These are phyloP conservation scores for Ctenoplectra terminalis DNA, from an alignment of 1,140 invertebrate genomes.

Conservation along the genomic window DNA sequence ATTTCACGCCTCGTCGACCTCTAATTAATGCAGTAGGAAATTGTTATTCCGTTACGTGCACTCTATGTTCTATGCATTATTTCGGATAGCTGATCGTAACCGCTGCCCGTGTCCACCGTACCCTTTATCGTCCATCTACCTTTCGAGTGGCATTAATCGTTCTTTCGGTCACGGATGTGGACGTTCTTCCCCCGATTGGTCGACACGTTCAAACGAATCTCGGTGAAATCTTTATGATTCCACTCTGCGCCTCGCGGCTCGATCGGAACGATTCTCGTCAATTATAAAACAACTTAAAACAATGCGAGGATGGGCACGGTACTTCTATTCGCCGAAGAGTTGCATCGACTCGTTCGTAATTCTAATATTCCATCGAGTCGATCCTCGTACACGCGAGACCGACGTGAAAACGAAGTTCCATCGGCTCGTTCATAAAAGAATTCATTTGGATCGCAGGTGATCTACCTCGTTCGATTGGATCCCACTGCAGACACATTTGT, in stretches of 20 bases:
- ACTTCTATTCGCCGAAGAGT: background rate
- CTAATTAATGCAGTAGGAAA: conserved; percentile 67
- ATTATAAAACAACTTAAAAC: background rate
- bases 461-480: background rate
- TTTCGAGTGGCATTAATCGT: conserved; percentile 28
- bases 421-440: background rate
- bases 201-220: background rate
- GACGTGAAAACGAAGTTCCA: background rate
- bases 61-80: conserved; percentile 56
- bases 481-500: background rate
- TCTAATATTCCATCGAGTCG: background rate
- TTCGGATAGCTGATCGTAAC: conserved; percentile 51
- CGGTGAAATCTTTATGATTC: conserved; percentile 3
- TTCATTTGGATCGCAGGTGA: background rate
- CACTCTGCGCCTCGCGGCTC: background rate
- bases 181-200: background rate
- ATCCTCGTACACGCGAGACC: no score
- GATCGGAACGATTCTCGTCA: background rate
- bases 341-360: background rate
- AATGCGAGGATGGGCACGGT: background rate
- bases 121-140: conserved; percentile 40
- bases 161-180: background rate
- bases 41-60: conserved; percentile 59
- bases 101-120: background rate
- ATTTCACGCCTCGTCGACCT: conserved; percentile 67